phyloP scores from a whole-genome alignment of 2,888 invertebrate species.

The Limnephilus auricula region DNA sequence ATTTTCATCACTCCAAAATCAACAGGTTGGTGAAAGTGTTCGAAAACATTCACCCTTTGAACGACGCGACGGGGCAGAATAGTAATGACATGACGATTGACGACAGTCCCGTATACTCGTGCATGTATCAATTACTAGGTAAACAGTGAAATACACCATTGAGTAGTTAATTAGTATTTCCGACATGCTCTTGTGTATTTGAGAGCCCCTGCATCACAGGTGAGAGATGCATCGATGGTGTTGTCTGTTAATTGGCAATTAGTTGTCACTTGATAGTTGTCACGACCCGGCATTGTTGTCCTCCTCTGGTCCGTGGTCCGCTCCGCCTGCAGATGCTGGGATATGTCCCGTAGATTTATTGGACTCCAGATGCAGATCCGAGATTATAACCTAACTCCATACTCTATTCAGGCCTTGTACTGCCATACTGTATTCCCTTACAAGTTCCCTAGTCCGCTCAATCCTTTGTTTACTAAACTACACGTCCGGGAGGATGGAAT shows the following conservation, averaged over 20 bases:
- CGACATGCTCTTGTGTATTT: not conserved
- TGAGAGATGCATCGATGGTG: constrained; percentile 32
- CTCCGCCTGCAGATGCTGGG: not conserved
- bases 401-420: not conserved
- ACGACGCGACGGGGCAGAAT: not conserved
- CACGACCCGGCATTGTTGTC: constrained; percentile 39
- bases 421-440: not conserved
- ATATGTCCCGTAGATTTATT: constrained; percentile 25
- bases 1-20: not conserved
- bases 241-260: constrained; percentile 63
- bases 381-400: not conserved
- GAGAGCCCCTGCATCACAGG: constrained; percentile 23
- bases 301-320: not conserved
- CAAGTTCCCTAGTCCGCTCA: not conserved
- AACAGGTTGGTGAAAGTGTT: not conserved
- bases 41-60: not conserved
- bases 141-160: not conserved
- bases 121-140: not conserved
- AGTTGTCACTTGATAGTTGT: constrained; percentile 59
- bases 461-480: constrained; percentile 26
- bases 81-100: no score
- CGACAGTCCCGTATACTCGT: not conserved
- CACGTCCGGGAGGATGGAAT: constrained; percentile 8
- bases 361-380: constrained; percentile 17
- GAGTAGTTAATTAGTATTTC: constrained; percentile 1